Conservation (phyloP, 2,113 vertebrate genomes). For the Entosphenus tridentatus region DNA sequence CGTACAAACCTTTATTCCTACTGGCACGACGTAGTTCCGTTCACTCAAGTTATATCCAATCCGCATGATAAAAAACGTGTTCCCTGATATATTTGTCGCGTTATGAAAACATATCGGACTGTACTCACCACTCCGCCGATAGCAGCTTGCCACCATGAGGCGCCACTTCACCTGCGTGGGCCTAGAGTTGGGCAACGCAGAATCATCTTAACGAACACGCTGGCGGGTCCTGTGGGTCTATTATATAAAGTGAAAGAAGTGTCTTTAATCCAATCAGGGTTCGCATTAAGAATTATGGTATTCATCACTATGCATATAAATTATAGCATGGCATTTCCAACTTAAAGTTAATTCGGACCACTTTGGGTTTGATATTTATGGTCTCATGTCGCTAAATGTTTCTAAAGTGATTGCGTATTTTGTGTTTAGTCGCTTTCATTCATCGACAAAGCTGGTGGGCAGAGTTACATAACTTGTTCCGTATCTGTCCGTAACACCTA, state of each 20-base stretch:
- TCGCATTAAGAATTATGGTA: background rate
- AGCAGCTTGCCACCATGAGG: constrained; percentile 77
- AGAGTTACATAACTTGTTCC: too few relatives aligned
- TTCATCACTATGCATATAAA: background rate
- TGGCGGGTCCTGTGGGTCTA: background rate
- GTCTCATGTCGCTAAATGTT: too few relatives aligned
- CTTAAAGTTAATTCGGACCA: background rate
- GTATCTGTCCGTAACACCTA: too few relatives aligned
- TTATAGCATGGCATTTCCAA: background rate
- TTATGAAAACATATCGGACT: background rate
- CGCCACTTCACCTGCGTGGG: constrained; percentile 72
- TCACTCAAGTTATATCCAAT: background rate
- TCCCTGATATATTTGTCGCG: background rate
- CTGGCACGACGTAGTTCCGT: background rate
- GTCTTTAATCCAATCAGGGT: background rate
- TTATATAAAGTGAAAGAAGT: background rate
- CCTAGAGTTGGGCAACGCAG: constrained; percentile 18
- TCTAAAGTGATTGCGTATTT: too few relatives aligned
- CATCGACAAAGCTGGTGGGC: too few relatives aligned
- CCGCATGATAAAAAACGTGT: background rate
- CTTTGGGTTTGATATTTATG: background rate
- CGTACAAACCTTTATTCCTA: background rate
- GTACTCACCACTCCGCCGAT: constrained; percentile 54
- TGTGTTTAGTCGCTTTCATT: too few relatives aligned
- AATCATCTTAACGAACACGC: too few relatives aligned